These are phyloP conservation scores for Galbula dea DNA, from an alignment of 2,113 vertebrate species.

Conservation along the genomic window DNA sequence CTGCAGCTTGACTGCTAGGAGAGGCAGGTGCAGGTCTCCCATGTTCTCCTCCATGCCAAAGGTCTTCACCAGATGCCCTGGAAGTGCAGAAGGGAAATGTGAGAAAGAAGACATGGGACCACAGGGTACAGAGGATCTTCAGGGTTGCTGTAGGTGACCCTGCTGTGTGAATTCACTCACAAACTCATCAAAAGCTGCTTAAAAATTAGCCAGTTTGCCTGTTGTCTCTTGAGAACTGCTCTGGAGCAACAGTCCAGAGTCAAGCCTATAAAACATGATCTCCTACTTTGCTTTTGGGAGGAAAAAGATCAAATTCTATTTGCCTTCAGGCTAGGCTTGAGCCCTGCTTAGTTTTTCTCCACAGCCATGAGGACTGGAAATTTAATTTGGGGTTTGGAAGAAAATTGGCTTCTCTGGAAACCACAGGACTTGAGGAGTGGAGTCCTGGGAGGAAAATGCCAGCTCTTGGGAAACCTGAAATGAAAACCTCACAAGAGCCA, in stretches of 20 bases:
- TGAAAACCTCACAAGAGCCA: not conserved
- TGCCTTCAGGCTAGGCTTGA: not conserved
- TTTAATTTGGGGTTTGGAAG: conserved; percentile 12
- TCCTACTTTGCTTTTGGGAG: not conserved
- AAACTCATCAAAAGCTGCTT: not conserved
- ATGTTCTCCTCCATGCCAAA: rapidly evolving
- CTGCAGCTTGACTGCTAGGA: too few species aligned
- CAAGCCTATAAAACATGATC: not conserved
- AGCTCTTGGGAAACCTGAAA: not conserved
- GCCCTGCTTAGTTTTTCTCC: not conserved
- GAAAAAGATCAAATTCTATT: not conserved
- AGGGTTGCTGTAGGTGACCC: not conserved
- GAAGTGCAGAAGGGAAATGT: not conserved
- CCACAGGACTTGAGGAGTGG: not conserved
- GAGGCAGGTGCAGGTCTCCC: not conserved
- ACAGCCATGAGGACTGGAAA: not conserved
- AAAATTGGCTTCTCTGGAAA: not conserved
- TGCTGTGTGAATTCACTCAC: not conserved
- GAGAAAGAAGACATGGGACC: not conserved
- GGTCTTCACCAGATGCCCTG: not conserved
- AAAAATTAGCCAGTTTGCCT: not conserved
- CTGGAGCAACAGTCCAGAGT: not conserved
- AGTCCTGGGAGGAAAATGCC: not conserved
- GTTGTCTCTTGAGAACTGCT: not conserved
- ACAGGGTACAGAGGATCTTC: not conserved